Percentiles rank a stretch among this genome's conserved stretches.
Evolutionary conservation across 2,888 invertebrate species (phyloP).

Genomic region (Corbicula japonica): DNA sequence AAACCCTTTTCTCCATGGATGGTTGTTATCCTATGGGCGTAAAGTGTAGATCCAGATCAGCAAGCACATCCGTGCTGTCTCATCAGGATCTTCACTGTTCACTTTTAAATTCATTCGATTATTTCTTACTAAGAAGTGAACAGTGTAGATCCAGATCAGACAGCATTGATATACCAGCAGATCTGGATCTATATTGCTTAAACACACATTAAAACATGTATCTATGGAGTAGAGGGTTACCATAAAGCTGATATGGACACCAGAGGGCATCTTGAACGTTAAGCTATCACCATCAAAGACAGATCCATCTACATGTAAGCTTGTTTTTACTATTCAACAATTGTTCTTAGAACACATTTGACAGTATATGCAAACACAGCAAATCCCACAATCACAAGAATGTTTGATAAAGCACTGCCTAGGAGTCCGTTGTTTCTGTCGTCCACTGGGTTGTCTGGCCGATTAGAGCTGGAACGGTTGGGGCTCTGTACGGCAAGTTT

Average conservation of each 20-base stretch:
- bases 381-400: slow-evolving; percentile 95
- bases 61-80: no score
- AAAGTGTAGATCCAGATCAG: no score
- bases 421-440: slow-evolving; percentile 78
- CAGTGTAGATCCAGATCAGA: no score
- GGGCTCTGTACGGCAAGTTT: slow-evolving; percentile 61
- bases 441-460: slow-evolving; percentile 61
- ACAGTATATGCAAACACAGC: slow-evolving; percentile 97
- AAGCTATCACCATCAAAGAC: neutral
- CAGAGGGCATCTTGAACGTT: neutral
- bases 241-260: neutral
- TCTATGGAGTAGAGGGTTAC: slow-evolving; percentile 3
- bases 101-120: no score
- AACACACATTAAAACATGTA: no score
- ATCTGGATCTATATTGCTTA: no score
- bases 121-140: no score
- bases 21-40: no score
- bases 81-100: no score
- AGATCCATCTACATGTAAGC: neutral
- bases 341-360: slow-evolving; percentile 91
- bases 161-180: no score
- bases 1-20: no score
- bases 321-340: slow-evolving; percentile 75
- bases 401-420: slow-evolving; percentile 92
- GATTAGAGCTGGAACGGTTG: slow-evolving; percentile 57